phyloP scores from a whole-genome alignment of 1,140 invertebrate genomes.

The Asobara japonica region DNA sequence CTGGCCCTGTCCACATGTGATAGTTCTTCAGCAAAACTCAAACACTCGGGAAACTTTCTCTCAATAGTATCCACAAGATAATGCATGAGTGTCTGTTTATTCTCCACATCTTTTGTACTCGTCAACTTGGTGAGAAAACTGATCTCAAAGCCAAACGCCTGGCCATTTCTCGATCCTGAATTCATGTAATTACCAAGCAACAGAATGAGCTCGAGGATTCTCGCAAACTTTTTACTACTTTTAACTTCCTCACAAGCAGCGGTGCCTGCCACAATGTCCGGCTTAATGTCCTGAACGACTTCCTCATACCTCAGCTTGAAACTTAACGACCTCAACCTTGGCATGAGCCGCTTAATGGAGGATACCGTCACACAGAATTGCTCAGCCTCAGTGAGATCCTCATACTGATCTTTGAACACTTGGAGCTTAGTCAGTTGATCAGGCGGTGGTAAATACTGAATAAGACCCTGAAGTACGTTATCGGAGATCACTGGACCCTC shows the following conservation, averaged over 20 bases:
- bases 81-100: constrained; percentile 92
- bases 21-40: constrained; percentile 88
- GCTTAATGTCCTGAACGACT: constrained; percentile 90
- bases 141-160: constrained; percentile 96
- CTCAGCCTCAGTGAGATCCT: constrained; percentile 91
- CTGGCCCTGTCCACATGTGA: constrained; percentile 85
- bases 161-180: constrained; percentile 90
- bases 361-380: constrained; percentile 91
- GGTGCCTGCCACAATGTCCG: constrained; percentile 93
- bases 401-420: constrained; percentile 79
- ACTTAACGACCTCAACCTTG: constrained; percentile 87
- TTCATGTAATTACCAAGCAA: constrained; percentile 96
- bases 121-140: constrained; percentile 94
- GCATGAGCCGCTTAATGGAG: constrained; percentile 86
- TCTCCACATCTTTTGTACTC: constrained; percentile 94
- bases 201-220: constrained; percentile 89
- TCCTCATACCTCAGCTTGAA: constrained; percentile 90
- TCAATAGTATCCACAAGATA: constrained; percentile 91
- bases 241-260: constrained; percentile 96
- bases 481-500: constrained; percentile 85
- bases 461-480: constrained; percentile 84
- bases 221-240: constrained; percentile 88
- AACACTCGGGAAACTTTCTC: constrained; percentile 85
- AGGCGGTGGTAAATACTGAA: constrained; percentile 88
- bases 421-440: constrained; percentile 88